Percentiles rank a stretch among this genome's conserved stretches.
phyloP scores from a whole-genome alignment of 2,888 invertebrate genomes.

The Dicranocentrus wangi region DNA sequence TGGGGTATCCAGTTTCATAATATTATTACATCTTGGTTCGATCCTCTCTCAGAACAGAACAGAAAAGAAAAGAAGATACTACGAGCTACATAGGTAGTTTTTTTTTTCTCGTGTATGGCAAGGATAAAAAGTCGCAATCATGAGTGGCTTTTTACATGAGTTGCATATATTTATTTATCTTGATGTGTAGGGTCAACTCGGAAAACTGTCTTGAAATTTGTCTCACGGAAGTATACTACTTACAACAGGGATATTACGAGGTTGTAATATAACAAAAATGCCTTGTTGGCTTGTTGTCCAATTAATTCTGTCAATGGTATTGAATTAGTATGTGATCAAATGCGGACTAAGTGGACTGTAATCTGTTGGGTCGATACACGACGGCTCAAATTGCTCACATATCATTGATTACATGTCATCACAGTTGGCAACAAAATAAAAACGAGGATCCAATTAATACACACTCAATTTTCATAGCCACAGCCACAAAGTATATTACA shows the following conservation, averaged over 20 bases:
- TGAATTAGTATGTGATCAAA: slow-evolving; percentile 14
- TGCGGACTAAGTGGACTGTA: not conserved
- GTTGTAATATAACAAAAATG: too few relatives aligned
- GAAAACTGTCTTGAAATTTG: not conserved
- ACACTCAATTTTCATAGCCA: slow-evolving; percentile 3
- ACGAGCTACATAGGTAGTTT: too few relatives aligned
- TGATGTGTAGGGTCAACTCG: not conserved
- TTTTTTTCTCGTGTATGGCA: too few relatives aligned
- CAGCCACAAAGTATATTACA: too few relatives aligned
- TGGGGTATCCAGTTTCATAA: slow-evolving; percentile 10
- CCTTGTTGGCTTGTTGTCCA: too few relatives aligned
- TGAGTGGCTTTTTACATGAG: not conserved
- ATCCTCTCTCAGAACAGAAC: too few relatives aligned
- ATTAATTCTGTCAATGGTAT: slow-evolving; percentile 1
- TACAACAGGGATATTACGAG: too few relatives aligned
- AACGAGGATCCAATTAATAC: not conserved
- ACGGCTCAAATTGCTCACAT: slow-evolving; percentile 9
- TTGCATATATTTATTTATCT: not conserved
- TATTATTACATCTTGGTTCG: slow-evolving; percentile 8
- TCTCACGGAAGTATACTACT: not conserved
- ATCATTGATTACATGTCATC: not conserved
- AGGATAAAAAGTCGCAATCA: too few relatives aligned
- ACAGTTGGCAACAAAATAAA: not conserved
- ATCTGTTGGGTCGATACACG: not conserved
- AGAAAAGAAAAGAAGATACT: too few relatives aligned